Conservation (phyloP, 2,797 vertebrate species). For the Ctenochaetus hawaiiensis region DNA sequence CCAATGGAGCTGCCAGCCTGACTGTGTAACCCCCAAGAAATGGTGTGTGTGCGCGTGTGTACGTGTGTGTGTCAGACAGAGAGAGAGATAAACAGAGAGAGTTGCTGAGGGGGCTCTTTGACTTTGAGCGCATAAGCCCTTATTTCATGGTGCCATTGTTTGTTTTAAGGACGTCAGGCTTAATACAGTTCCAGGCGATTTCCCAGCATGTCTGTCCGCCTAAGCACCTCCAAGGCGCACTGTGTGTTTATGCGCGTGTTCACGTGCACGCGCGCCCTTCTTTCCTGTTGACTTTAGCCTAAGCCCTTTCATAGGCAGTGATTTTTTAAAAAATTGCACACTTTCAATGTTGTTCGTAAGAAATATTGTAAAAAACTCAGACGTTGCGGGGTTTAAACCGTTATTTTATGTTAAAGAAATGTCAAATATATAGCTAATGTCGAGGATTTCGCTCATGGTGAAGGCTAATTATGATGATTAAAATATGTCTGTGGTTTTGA, state of each 20-base stretch:
- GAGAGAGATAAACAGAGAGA: slow-evolving; percentile 74
- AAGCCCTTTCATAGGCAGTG: slow-evolving; percentile 49
- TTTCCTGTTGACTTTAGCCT: slow-evolving; percentile 66
- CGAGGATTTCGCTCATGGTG: slow-evolving; percentile 6
- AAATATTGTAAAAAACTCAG: slow-evolving; percentile 3
- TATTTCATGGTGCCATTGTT: slow-evolving; percentile 85
- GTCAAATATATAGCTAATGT: background rate
- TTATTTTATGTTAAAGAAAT: slow-evolving; percentile 12
- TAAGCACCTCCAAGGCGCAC: slow-evolving; percentile 81
- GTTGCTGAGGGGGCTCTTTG: slow-evolving; percentile 79
- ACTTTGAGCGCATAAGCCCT: slow-evolving; percentile 83
- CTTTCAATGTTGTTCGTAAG: slow-evolving; percentile 51
- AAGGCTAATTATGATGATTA: slow-evolving; percentile 38
- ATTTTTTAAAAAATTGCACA: slow-evolving; percentile 37
- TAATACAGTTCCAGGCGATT: slow-evolving; percentile 81
- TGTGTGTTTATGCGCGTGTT: slow-evolving; percentile 35
- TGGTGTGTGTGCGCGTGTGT: slow-evolving; percentile 51
- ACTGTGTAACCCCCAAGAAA: slow-evolving; percentile 74
- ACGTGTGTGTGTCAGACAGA: slow-evolving; percentile 65
- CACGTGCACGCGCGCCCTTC: slow-evolving; percentile 37
- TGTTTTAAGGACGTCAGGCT: slow-evolving; percentile 83
- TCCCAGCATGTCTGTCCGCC: slow-evolving; percentile 78
- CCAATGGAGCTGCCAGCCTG: slow-evolving; percentile 61
- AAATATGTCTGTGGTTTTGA: slow-evolving; percentile 58
- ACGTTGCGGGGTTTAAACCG: background rate